Conservation (phyloP, 2,113 vertebrate genomes). For the Machaerirhynchus nigripectus region DNA sequence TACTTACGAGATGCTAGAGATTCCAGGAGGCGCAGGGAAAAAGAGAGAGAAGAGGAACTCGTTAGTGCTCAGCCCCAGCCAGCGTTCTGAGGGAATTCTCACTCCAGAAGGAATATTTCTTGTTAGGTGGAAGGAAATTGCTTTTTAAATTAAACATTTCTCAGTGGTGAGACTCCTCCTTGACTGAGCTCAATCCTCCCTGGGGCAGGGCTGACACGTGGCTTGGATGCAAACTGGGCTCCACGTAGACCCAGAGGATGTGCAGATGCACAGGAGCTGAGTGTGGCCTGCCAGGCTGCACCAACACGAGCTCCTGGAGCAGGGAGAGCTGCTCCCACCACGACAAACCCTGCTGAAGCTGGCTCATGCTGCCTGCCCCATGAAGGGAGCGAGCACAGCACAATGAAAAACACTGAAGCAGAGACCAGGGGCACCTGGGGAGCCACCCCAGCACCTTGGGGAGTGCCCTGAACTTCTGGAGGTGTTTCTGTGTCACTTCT, state of each 20-base stretch:
- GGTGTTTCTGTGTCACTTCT: neutral
- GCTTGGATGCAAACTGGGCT: neutral
- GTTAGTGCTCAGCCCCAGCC: constrained; percentile 19
- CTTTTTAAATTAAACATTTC: constrained; percentile 32
- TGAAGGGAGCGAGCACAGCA: accelerated
- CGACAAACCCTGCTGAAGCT: neutral
- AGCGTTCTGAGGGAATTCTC: neutral
- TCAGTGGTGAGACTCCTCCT: neutral
- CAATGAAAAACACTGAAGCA: neutral
- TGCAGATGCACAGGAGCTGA: neutral
- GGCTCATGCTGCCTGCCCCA: neutral
- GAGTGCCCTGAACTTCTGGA: neutral
- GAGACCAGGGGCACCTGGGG: neutral
- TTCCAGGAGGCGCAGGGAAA: neutral
- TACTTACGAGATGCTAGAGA: constrained; percentile 42
- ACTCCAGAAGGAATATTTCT: neutral
- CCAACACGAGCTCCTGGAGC: neutral
- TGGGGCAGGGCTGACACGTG: neutral
- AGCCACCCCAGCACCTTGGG: neutral
- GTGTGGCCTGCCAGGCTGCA: accelerated
- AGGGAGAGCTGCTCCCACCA: neutral
- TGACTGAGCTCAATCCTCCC: neutral
- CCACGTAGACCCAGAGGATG: neutral
- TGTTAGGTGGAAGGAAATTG: neutral
- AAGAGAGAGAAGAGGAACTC: constrained; percentile 35